A percentile compares a stretch with the other conserved stretches of the same genome.
These are phyloP conservation scores for Ispidina lecontei DNA, from an alignment of 2,797 vertebrate species.

Conservation along the genomic window DNA sequence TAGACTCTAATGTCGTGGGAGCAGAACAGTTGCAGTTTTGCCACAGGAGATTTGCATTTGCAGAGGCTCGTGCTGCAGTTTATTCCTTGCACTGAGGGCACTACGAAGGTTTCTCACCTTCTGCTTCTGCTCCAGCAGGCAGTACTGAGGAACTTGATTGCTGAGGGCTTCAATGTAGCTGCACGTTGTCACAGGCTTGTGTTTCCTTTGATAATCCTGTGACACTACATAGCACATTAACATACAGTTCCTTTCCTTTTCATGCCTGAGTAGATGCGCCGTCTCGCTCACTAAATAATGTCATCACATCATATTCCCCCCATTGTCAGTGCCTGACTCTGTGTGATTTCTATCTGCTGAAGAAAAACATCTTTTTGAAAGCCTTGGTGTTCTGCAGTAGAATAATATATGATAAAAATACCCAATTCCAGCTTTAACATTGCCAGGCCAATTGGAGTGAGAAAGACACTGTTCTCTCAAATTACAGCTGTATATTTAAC, in stretches of 20 bases:
- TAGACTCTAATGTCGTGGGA: not conserved
- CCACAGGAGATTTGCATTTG: not conserved
- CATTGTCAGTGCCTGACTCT: not conserved
- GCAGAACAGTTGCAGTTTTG: not conserved
- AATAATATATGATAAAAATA: not conserved
- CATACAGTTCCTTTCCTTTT: slow-evolving; percentile 1
- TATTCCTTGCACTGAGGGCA: fast-evolving
- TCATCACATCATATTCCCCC: slow-evolving; percentile 11
- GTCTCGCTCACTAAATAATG: slow-evolving; percentile 24
- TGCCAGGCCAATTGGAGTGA: not conserved
- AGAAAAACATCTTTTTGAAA: slow-evolving; percentile 32
- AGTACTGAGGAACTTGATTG: not conserved
- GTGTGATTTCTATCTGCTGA: not conserved
- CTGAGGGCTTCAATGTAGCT: slow-evolving; percentile 20
- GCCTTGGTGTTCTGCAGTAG: not conserved
- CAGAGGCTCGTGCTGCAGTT: not conserved
- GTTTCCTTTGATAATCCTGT: slow-evolving; percentile 40
- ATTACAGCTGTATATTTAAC: not conserved
- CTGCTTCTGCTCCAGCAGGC: not conserved
- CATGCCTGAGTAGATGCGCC: not conserved
- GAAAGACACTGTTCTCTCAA: not conserved
- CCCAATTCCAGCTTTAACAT: not conserved
- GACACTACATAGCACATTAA: not conserved
- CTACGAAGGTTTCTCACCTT: not conserved
- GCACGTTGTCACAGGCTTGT: slow-evolving; percentile 21